Conservation (phyloP, 2,797 vertebrate genomes). For the Capromys pilorides region DNA sequence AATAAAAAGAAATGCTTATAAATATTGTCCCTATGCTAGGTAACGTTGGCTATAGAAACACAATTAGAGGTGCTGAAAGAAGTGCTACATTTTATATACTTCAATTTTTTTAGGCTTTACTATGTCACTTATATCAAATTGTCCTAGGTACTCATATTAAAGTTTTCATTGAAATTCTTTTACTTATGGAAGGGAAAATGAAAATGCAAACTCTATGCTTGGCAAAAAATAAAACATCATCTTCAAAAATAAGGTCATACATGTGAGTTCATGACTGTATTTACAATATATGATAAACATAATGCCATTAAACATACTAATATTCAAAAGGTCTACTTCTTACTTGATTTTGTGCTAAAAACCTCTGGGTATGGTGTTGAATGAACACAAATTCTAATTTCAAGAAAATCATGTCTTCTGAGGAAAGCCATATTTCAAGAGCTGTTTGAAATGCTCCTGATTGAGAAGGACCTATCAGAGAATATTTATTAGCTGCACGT, state of each 20-base stretch:
- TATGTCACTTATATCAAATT: background rate
- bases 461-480: background rate
- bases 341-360: background rate
- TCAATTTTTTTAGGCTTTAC: background rate
- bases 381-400: background rate
- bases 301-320: background rate
- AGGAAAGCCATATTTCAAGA: background rate
- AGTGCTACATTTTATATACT: background rate
- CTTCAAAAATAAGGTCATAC: background rate
- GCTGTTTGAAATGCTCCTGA: background rate
- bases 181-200: background rate
- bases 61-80: background rate
- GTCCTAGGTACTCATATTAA: background rate
- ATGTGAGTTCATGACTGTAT: background rate
- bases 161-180: constrained; percentile 20
- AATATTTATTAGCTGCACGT: background rate
- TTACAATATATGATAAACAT: background rate
- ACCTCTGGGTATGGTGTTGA: background rate
- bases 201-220: background rate
- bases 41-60: background rate
- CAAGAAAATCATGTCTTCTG: background rate
- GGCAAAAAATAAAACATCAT: background rate
- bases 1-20: constrained; percentile 59
- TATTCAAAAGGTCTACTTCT: background rate
- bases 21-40: background rate